Evolutionary conservation across 2,888 invertebrate genomes (phyloP).

Genomic region (Tetranychus truncatus): DNA sequence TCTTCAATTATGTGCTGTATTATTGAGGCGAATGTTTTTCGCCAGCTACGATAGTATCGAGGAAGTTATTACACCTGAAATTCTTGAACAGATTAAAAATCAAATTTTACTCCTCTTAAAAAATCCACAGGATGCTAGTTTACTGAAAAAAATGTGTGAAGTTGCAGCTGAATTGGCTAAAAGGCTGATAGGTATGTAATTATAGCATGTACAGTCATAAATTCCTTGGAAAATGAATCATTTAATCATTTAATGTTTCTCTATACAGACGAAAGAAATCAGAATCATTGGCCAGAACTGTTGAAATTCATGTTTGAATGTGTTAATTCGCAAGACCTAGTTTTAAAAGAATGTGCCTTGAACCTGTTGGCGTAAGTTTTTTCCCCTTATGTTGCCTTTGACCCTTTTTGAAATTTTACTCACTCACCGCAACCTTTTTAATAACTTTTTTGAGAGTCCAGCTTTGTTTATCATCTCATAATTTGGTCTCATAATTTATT

Average conservation of each 20-base stretch:
- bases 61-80: background rate
- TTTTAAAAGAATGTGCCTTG: constrained; percentile 76
- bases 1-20: background rate
- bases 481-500: background rate
- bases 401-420: background rate
- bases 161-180: constrained; percentile 86
- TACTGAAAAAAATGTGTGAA: constrained; percentile 81
- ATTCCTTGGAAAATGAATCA: background rate
- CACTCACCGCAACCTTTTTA: background rate
- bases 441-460: background rate
- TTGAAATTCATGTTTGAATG: constrained; percentile 79
- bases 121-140: constrained; percentile 49
- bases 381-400: background rate
- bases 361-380: constrained; percentile 67
- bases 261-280: constrained; percentile 63
- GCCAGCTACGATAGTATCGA: background rate
- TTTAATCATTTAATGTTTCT: background rate
- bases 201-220: background rate
- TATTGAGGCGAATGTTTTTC: constrained; percentile 7
- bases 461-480: background rate
- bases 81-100: background rate
- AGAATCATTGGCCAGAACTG: constrained; percentile 91
- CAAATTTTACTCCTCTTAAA: constrained; percentile 65
- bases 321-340: constrained; percentile 60
- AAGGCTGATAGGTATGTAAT: constrained; percentile 47